Evolutionary conservation across 1,140 invertebrate genomes (phyloP), one percentile per base, ranked within the genome.

Genomic region (Drosophila lacertosa): DNA sequence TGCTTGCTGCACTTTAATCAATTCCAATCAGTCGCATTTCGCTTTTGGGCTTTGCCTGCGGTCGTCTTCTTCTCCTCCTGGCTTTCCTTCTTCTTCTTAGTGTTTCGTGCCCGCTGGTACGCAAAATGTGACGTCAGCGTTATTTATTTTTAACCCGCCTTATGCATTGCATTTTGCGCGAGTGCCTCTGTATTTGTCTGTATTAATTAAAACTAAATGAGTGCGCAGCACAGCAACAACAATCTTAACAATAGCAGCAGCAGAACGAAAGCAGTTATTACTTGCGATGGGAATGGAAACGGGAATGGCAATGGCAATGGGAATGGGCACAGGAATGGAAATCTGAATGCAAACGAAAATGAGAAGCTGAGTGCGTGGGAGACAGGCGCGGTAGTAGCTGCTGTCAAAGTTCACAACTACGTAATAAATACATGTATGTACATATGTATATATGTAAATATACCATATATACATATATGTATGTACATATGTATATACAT

Each of bases 41-140:
- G 58, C 63, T 57, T 83, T 82, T 83, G 48, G 66, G 40, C 67
- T 84, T 73, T 74, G 59, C 48, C 32, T 60, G 42, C 15, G 45
- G 22, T 24, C 40, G 10, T 7, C n/a, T n/a, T n/a, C n/a, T n/a
- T n/a, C n/a, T n/a, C n/a, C n/a, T n/a, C n/a, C n/a, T n/a, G 37
- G n/a, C 26, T 22, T 20, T 44, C 18, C 24, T 22, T 35, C 50
- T 55, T 26, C 37, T 54, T 26, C 10, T 63, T 53, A 29, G 39
- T 48, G 22, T 35, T 26, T 26, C 44, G 29, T 13, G 13, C 7
- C 26, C 16, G 29, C 13, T 29, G 50, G 26, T 79, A 79, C 93
- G 94, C 89, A 64, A 92, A 92, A 77, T 80, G 83, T 84, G 81
- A 84, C 81, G 81, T 84, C 81, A 84, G 73, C 77, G 80, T 69